These are phyloP conservation scores for Diaphora mendica DNA, from an alignment of 2,888 invertebrate species.

Conservation along the genomic window DNA sequence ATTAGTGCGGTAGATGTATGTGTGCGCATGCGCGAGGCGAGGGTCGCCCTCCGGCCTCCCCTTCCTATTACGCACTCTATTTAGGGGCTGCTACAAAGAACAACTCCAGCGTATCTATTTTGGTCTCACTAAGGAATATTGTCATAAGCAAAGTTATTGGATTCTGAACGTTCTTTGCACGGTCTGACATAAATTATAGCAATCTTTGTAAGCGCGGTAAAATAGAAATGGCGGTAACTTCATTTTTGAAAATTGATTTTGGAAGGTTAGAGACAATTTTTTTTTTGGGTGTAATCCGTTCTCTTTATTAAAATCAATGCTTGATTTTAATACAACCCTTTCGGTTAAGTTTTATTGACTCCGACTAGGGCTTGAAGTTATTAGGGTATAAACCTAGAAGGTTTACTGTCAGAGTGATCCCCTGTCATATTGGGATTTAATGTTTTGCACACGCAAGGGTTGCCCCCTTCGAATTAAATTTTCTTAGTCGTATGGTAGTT, in stretches of 20 bases:
- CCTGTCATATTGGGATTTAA: not conserved
- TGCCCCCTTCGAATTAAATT: not conserved
- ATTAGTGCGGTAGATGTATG: slow-evolving; percentile 62
- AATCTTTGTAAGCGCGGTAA: slow-evolving; percentile 37
- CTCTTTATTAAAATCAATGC: not conserved
- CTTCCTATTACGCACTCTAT: slow-evolving; percentile 85
- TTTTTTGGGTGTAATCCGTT: not conserved
- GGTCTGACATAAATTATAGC: slow-evolving; percentile 52
- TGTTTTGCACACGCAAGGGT: not conserved
- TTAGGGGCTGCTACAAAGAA: slow-evolving; percentile 85
- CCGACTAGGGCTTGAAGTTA: not conserved
- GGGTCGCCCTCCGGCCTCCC: slow-evolving; percentile 75
- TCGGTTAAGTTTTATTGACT: not conserved
- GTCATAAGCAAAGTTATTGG: slow-evolving; percentile 79
- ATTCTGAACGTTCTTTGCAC: slow-evolving; percentile 65
- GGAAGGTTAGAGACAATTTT: not conserved
- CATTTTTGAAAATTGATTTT: slow-evolving; percentile 30
- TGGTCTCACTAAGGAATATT: slow-evolving; percentile 80
- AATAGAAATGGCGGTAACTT: slow-evolving; percentile 53
- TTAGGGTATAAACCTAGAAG: not conserved
- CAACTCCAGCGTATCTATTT: slow-evolving; percentile 83
- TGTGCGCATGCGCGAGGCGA: slow-evolving; percentile 76
- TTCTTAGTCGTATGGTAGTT: not conserved
- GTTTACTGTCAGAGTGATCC: not conserved
- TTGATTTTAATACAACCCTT: no score